phyloP scores from a whole-genome alignment of 2,888 invertebrate species.

The Polyommatus icarus region DNA sequence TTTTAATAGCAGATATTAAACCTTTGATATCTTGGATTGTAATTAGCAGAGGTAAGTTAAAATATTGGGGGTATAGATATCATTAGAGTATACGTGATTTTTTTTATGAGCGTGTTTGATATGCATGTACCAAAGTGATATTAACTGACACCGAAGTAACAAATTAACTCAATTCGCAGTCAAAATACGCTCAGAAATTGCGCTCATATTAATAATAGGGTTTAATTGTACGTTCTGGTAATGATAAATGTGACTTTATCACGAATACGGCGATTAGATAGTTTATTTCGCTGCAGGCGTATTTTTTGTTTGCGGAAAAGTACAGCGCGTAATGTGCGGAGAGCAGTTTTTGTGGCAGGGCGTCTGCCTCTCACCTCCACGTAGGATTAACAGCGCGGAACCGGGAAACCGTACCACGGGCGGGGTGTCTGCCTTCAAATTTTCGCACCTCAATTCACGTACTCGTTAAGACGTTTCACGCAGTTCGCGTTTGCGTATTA shows the following conservation, averaged over 20 bases:
- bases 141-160: not conserved
- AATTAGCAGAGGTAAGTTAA: not conserved
- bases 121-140: not conserved
- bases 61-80: not conserved
- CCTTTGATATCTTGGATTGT: not conserved
- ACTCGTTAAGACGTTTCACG: constrained; percentile 39
- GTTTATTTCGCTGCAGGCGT: constrained; percentile 26
- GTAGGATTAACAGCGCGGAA: constrained; percentile 70
- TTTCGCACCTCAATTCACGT: constrained; percentile 53
- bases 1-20: constrained; percentile 22
- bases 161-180: constrained; percentile 18
- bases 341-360: constrained; percentile 54
- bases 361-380: constrained; percentile 63
- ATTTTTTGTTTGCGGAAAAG: constrained; percentile 27
- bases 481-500: constrained; percentile 49
- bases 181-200: constrained; percentile 18
- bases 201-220: constrained; percentile 25
- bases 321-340: constrained; percentile 44
- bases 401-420: constrained; percentile 50
- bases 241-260: constrained; percentile 28
- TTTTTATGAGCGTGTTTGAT: not conserved
- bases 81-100: not conserved
- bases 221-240: constrained; percentile 23
- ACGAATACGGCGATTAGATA: constrained; percentile 26
- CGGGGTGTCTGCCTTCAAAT: constrained; percentile 51